These are phyloP conservation scores for Calyptommatus sinebrachiatus DNA, from an alignment of 2,113 vertebrate genomes.

Conservation along the genomic window DNA sequence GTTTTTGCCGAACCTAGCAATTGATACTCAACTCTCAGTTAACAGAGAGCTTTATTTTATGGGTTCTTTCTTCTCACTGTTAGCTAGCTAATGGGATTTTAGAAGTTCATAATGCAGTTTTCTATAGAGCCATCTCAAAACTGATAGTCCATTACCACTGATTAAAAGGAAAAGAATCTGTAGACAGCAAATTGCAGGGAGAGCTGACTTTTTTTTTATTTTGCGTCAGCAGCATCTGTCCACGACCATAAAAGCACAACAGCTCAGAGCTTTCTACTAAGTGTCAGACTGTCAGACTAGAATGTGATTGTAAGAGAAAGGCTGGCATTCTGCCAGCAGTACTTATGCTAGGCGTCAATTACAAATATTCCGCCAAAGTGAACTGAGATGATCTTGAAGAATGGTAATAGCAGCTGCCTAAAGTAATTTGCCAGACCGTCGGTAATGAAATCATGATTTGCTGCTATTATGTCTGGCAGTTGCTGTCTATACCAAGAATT, in stretches of 20 bases:
- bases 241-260: conserved; percentile 20
- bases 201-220: conserved; percentile 33
- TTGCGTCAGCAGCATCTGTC: conserved; percentile 32
- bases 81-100: conserved; percentile 25
- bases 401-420: neutral
- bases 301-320: neutral
- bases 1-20: conserved; percentile 10
- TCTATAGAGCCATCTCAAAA: conserved; percentile 23
- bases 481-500: conserved; percentile 28
- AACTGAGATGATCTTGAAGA: conserved; percentile 14
- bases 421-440: conserved; percentile 17
- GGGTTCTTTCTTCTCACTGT: conserved; percentile 13
- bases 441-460: conserved; percentile 10
- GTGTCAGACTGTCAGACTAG: conserved; percentile 27
- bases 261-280: conserved; percentile 21
- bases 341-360: neutral
- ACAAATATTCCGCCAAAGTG: conserved; percentile 15
- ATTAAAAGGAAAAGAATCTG: conserved; percentile 24
- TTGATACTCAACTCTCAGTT: conserved; percentile 3
- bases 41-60: conserved; percentile 18
- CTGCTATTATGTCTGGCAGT: conserved; percentile 23
- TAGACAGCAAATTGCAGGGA: conserved; percentile 27
- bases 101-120: conserved; percentile 40
- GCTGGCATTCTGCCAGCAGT: conserved; percentile 7
- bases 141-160: conserved; percentile 37